Evolutionary conservation across 2,797 vertebrate species (phyloP).

Genomic region (Otolemur crassicaudatus): DNA sequence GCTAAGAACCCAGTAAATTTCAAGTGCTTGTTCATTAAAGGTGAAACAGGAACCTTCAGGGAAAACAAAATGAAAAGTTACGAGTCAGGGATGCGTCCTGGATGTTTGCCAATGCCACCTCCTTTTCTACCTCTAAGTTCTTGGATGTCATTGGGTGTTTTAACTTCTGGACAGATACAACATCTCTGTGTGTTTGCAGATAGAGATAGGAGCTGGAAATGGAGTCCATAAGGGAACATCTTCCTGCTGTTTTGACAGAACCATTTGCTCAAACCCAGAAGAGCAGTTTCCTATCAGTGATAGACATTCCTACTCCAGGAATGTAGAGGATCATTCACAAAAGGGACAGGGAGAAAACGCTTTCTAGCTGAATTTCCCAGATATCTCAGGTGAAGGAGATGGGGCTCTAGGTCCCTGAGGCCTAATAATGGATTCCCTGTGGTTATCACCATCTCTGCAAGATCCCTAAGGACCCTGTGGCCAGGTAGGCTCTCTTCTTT

Average conservation of each 20-base stretch:
- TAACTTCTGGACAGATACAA: background rate
- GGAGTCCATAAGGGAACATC: background rate
- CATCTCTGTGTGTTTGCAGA: background rate
- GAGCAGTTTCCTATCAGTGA: background rate
- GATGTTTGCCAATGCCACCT: fast-evolving
- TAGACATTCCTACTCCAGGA: background rate
- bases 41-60: background rate
- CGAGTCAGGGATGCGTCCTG: background rate
- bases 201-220: background rate
- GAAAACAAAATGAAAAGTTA: background rate
- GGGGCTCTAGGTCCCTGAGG: background rate
- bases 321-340: background rate
- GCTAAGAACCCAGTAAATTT: background rate
- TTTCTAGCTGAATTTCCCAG: background rate
- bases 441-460: background rate
- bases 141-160: background rate
- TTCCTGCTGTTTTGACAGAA: background rate
- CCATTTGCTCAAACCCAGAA: background rate
- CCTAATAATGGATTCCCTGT: background rate
- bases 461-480: background rate
- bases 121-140: background rate
- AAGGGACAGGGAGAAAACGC: no score
- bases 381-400: background rate
- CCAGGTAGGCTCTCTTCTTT: no score
- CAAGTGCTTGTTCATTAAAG: background rate